phyloP scores from a whole-genome alignment of 2,888 invertebrate species.

The Polietes domitor region DNA sequence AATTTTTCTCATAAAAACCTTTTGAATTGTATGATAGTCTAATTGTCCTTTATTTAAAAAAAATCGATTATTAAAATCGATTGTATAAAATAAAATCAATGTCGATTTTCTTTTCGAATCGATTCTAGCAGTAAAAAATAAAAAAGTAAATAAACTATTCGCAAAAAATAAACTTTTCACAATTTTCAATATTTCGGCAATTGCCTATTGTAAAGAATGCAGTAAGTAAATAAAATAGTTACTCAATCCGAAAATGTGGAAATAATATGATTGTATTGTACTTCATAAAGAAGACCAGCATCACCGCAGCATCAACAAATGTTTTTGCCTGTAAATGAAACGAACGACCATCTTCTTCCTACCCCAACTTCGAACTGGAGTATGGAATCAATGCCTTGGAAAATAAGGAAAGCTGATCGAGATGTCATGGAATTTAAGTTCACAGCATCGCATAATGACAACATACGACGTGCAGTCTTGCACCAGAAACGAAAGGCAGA shows the following conservation, averaged over 20 bases:
- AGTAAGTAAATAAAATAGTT: constrained; percentile 47
- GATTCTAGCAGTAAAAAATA: no score
- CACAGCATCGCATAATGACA: constrained; percentile 57
- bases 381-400: constrained; percentile 82
- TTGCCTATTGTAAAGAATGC: constrained; percentile 1
- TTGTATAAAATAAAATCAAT: no score
- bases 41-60: no score
- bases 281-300: constrained; percentile 29
- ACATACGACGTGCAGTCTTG: constrained; percentile 69
- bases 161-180: background rate
- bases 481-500: constrained; percentile 77
- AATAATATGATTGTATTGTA: background rate
- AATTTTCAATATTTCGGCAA: background rate
- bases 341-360: constrained; percentile 70
- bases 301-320: constrained; percentile 45
- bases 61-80: no score
- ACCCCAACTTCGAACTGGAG: constrained; percentile 80
- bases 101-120: no score
- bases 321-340: constrained; percentile 32
- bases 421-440: constrained; percentile 78
- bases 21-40: no score
- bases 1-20: no score
- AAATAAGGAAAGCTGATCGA: constrained; percentile 80
- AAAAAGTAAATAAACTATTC: no score
- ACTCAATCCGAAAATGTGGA: no score